These are phyloP conservation scores for Falco peregrinus DNA, from an alignment of 2,797 vertebrate species.

Conservation along the genomic window DNA sequence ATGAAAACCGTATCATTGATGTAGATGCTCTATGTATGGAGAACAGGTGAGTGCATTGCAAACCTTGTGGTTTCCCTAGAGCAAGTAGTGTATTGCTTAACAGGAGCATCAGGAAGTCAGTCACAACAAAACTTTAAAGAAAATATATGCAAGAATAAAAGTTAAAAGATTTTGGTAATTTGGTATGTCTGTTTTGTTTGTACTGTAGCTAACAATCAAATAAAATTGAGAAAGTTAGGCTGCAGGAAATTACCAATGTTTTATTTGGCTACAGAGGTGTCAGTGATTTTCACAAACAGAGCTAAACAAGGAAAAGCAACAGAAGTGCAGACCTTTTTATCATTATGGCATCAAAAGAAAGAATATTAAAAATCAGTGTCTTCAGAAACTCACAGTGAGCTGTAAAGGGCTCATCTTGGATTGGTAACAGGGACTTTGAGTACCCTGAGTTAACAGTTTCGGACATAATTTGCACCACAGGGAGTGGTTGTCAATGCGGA, in stretches of 20 bases:
- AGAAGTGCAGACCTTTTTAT: neutral
- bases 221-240: neutral
- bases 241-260: neutral
- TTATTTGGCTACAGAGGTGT: neutral
- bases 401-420: neutral
- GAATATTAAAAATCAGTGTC: neutral
- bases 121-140: neutral
- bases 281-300: neutral
- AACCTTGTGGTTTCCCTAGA: neutral
- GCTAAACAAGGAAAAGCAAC: neutral
- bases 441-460: neutral
- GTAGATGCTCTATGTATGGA: conserved; percentile 98
- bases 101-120: neutral
- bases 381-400: neutral
- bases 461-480: neutral
- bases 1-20: conserved; percentile 89
- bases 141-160: neutral
- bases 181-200: neutral
- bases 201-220: neutral
- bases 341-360: neutral
- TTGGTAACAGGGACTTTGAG: neutral
- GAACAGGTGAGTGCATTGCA: conserved; percentile 84
- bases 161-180: neutral
- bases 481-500: neutral
- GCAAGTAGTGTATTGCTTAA: neutral